These are phyloP conservation scores for Homarus americanus DNA, from an alignment of 1,140 invertebrate genomes.

Conservation along the genomic window DNA sequence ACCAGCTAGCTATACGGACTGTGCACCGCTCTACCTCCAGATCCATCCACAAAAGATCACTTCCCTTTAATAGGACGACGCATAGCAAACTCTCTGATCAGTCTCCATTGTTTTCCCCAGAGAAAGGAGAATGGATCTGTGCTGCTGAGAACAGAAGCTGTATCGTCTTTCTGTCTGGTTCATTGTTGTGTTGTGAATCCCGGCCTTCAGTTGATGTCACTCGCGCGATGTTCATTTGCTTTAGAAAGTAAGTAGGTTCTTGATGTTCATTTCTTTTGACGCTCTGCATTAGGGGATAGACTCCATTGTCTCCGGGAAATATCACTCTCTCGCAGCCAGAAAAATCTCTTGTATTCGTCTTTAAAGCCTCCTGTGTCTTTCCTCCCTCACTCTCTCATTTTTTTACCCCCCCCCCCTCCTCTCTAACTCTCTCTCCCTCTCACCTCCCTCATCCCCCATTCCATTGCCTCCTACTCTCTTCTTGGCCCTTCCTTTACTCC, in stretches of 20 bases:
- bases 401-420: not conserved
- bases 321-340: slow-evolving; percentile 43
- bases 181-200: slow-evolving; percentile 52
- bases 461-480: slow-evolving; percentile 7
- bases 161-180: slow-evolving; percentile 66
- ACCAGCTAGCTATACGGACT: not conserved
- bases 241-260: slow-evolving; percentile 45
- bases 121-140: slow-evolving; percentile 62
- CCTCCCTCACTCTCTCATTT: too few species aligned
- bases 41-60: slow-evolving; percentile 61
- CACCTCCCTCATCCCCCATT: not conserved
- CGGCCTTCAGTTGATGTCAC: slow-evolving; percentile 56
- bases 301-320: slow-evolving; percentile 38
- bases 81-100: slow-evolving; percentile 65
- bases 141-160: slow-evolving; percentile 47
- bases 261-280: slow-evolving; percentile 67
- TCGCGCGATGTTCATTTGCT: slow-evolving; percentile 56
- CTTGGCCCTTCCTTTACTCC: slow-evolving; percentile 6
- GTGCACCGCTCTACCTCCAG: not conserved
- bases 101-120: slow-evolving; percentile 35
- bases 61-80: slow-evolving; percentile 63
- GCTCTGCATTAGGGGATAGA: slow-evolving; percentile 57
- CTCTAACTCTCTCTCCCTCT: not conserved
- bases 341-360: slow-evolving; percentile 50
- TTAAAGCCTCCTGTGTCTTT: not conserved